Evolutionary conservation across 1,140 invertebrate genomes (phyloP).

Genomic region (Macrocentrus cingulum): DNA sequence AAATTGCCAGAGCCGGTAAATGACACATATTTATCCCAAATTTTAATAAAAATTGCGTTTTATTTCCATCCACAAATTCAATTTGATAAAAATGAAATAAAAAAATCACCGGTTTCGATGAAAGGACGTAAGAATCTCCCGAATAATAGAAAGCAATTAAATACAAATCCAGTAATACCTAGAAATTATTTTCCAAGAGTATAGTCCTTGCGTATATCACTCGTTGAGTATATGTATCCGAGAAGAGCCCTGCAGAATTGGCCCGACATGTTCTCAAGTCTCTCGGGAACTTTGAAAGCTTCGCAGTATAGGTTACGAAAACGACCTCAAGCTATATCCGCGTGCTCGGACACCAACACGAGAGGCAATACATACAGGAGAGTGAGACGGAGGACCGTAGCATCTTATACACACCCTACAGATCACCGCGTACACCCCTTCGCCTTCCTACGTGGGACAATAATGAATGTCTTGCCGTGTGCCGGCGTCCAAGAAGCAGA

Average conservation of each 20-base stretch:
- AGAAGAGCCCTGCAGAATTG: too few relatives aligned
- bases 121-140: too few relatives aligned
- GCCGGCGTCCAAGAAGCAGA: constrained; percentile 48
- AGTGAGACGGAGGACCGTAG: not conserved
- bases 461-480: constrained; percentile 45
- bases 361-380: too few relatives aligned
- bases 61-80: too few relatives aligned
- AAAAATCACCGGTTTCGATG: too few relatives aligned
- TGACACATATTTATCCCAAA: too few relatives aligned
- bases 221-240: too few relatives aligned
- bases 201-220: not conserved
- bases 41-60: too few relatives aligned
- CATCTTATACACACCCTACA: constrained; percentile 15
- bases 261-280: not conserved
- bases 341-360: not conserved
- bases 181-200: not conserved
- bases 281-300: constrained; percentile 12
- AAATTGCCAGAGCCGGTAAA: too few relatives aligned
- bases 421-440: constrained; percentile 21
- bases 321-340: not conserved
- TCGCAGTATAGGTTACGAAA: constrained; percentile 8
- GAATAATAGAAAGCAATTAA: too few relatives aligned
- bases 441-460: constrained; percentile 14
- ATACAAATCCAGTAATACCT: not conserved
- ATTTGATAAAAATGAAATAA: too few relatives aligned